phyloP scores from a whole-genome alignment of 2,113 vertebrate genomes.

The Lepus americanus region DNA sequence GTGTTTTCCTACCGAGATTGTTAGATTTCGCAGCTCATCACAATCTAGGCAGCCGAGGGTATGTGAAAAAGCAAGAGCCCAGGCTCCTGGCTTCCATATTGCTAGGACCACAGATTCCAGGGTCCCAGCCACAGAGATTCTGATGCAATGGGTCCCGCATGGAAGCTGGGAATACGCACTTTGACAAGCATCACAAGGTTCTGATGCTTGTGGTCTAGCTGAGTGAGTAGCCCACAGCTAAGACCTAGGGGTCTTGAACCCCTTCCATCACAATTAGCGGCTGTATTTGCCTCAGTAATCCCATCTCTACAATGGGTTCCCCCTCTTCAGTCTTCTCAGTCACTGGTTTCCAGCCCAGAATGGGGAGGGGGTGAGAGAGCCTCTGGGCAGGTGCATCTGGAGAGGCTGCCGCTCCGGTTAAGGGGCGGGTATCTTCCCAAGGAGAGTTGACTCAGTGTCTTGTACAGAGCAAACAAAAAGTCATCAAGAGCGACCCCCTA shows the following conservation, averaged over 20 bases:
- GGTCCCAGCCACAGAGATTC: neutral
- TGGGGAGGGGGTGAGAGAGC: neutral
- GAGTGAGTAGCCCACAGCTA: neutral
- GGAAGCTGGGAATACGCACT: neutral
- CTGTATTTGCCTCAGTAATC: neutral
- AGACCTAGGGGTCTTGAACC: neutral
- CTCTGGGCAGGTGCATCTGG: neutral
- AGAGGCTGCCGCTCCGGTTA: neutral
- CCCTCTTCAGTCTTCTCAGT: neutral
- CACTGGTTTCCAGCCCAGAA: neutral
- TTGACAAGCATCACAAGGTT: neutral
- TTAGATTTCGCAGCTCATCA: neutral
- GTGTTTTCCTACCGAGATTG: conserved; percentile 1
- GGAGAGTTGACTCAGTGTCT: neutral
- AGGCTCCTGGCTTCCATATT: neutral
- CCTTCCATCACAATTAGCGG: neutral
- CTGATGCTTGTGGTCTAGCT: neutral
- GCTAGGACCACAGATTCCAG: neutral
- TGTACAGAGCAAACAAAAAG: neutral
- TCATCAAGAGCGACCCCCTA: neutral
- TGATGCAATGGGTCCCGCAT: neutral
- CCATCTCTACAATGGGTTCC: neutral
- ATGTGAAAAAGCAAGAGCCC: neutral
- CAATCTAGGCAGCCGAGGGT: neutral
- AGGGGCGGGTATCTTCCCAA: neutral